These are phyloP conservation scores for Octonoba sinensis DNA, from an alignment of 2,888 invertebrate genomes.

Conservation along the genomic window DNA sequence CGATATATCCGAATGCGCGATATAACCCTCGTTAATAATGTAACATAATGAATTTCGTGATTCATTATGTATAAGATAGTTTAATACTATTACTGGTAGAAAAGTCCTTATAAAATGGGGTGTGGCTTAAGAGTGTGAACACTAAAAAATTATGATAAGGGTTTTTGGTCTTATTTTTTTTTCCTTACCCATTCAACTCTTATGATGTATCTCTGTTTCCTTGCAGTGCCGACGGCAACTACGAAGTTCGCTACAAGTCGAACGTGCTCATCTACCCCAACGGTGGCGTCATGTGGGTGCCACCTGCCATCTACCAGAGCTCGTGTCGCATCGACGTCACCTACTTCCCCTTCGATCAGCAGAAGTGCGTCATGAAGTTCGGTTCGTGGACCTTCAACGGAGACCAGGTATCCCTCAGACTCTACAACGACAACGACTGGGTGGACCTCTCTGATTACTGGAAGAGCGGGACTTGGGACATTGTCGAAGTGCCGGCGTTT, in stretches of 20 bases:
- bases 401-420: constrained; percentile 92
- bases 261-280: constrained; percentile 97
- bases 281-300: constrained; percentile 98
- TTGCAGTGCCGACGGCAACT: constrained; percentile 97
- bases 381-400: constrained; percentile 99
- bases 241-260: constrained; percentile 98
- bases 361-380: constrained; percentile 99
- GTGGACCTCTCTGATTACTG: constrained; percentile 97
- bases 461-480: constrained; percentile 98
- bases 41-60: too few relatives aligned
- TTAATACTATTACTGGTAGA: too few relatives aligned
- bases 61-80: too few relatives aligned
- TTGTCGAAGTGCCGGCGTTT: constrained; percentile 85
- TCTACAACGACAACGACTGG: constrained; percentile 94
- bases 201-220: not conserved
- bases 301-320: constrained; percentile 99
- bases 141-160: too few relatives aligned
- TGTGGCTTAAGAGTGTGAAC: too few relatives aligned
- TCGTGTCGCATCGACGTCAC: constrained; percentile 99
- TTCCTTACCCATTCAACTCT: too few relatives aligned
- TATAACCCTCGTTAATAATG: too few relatives aligned
- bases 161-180: too few relatives aligned
- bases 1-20: too few relatives aligned
- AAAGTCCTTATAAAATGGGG: too few relatives aligned
- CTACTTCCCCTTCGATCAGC: constrained; percentile 99